Evolutionary conservation across 37 sponge, comb jelly and placozoan genomes (phyloP), one percentile per base, ranked within the genome.

Genomic region (Ephydatia muelleri): DNA sequence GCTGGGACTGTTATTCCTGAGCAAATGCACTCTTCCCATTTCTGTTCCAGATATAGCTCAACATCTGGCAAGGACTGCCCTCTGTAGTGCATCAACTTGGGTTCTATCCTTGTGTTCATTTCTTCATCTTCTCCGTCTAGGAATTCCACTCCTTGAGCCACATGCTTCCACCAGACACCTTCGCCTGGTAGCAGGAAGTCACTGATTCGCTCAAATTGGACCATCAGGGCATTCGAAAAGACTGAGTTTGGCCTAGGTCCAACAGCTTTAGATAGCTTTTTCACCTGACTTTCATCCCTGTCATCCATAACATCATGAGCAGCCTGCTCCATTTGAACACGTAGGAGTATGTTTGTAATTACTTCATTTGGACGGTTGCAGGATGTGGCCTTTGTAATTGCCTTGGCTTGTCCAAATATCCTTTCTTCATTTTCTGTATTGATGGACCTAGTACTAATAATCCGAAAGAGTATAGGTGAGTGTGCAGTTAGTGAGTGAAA

Each of bases 391-490:
- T 68, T 70, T 25, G 82, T 82, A 8, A 82, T 82, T 26, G 47
- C 64, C 27, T 82, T 82, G 30, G 39, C 36, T 31, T 82, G 82
- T 4, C 72, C 49, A 43, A 82, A 82, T 48, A 82, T 37, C 27
- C 82, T 40, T 72, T 82, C 82, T 39, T 82, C 38, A 26, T 32
- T 38, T 43, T 82, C 82, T 48, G 82, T 82, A 31, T 82, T 82
- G 16, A 82, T 39, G 0, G 79, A 49, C 28, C 79, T 9, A 0
- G 49, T 29, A 14, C 65, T 8, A 19, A 71, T 82, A 25, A 82
- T n/a, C 0, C 81, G 35, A 1, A 39, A 34, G 0, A 80, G 48
- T n/a, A 70, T 26, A 23, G 82, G 82, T 11, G 82, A 25, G 71
- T 82, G 82, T 12, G 48, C 26, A 13, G 65, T 57, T 19, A 82